phyloP scores from a whole-genome alignment of 2,888 invertebrate species.

The Thalpophila matura region DNA sequence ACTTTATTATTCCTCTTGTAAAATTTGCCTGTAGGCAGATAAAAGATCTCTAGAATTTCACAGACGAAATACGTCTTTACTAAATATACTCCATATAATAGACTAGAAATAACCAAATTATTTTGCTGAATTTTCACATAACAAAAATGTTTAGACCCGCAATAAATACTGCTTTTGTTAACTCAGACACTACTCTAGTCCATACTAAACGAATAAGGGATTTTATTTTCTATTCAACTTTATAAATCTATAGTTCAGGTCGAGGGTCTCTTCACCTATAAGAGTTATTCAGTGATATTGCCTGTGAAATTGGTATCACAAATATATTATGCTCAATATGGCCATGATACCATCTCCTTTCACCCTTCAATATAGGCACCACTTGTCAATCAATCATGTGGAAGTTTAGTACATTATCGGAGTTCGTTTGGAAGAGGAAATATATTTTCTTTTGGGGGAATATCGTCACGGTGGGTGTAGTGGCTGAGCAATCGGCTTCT shows the following conservation, averaged over 20 bases:
- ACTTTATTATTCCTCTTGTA: too few species aligned
- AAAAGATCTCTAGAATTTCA: not conserved
- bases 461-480: too few species aligned
- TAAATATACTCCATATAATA: not conserved
- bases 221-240: slow-evolving; percentile 50
- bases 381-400: slow-evolving; percentile 62
- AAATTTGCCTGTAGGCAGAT: too few species aligned
- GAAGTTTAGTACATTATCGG: slow-evolving; percentile 46
- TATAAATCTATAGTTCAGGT: slow-evolving; percentile 48
- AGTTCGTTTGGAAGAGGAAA: slow-evolving; percentile 11
- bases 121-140: slow-evolving; percentile 30
- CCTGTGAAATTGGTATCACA: slow-evolving; percentile 76
- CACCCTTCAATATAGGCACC: slow-evolving; percentile 55
- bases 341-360: slow-evolving; percentile 62
- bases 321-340: slow-evolving; percentile 54
- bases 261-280: slow-evolving; percentile 56
- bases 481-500: too few species aligned
- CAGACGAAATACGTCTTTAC: slow-evolving; percentile 3
- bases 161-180: slow-evolving; percentile 57
- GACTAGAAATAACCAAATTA: slow-evolving; percentile 19
- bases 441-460: slow-evolving; percentile 25
- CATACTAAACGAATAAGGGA: slow-evolving; percentile 51
- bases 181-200: slow-evolving; percentile 30
- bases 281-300: slow-evolving; percentile 78
- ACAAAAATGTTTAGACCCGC: slow-evolving; percentile 25